Conservation (phyloP, 1,140 invertebrate species). For the Microplitis demolitor region DNA sequence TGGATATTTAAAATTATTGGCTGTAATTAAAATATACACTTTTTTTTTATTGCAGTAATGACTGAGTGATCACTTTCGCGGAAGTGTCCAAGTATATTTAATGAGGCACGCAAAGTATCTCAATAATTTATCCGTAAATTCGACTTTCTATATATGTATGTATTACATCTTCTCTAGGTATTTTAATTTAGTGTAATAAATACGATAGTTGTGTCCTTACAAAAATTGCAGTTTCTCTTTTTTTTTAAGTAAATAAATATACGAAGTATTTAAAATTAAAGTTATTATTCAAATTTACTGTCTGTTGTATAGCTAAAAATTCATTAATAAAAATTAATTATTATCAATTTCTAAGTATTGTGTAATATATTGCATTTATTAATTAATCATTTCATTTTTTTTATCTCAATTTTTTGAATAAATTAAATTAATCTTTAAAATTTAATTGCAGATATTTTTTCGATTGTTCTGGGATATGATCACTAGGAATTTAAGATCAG, state of each 20-base stretch:
- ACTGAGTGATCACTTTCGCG: constrained; percentile 45
- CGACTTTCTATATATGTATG: constrained; percentile 46
- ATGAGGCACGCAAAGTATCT: constrained; percentile 44
- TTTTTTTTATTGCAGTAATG: not conserved
- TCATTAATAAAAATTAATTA: too few species aligned
- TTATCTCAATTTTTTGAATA: not conserved
- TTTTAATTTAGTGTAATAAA: not conserved
- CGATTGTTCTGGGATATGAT: not conserved
- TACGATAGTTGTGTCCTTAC: not conserved
- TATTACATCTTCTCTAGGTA: not conserved
- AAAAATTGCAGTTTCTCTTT: constrained; percentile 1
- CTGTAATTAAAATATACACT: not conserved
- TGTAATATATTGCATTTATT: too few species aligned
- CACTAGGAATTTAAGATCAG: not conserved
- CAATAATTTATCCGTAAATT: constrained; percentile 46
- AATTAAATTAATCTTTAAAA: too few species aligned
- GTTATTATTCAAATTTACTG: too few species aligned
- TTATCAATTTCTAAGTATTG: too few species aligned
- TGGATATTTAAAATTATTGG: not conserved
- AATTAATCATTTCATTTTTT: not conserved
- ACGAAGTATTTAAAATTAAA: too few species aligned
- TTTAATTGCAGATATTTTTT: not conserved
- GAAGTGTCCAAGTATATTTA: constrained; percentile 39
- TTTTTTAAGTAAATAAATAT: too few species aligned
- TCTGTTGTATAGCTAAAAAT: too few species aligned